Evolutionary conservation across 2,113 vertebrate genomes (phyloP), one percentile per base, ranked within the genome.

Genomic region (Eulemur macaco): DNA sequence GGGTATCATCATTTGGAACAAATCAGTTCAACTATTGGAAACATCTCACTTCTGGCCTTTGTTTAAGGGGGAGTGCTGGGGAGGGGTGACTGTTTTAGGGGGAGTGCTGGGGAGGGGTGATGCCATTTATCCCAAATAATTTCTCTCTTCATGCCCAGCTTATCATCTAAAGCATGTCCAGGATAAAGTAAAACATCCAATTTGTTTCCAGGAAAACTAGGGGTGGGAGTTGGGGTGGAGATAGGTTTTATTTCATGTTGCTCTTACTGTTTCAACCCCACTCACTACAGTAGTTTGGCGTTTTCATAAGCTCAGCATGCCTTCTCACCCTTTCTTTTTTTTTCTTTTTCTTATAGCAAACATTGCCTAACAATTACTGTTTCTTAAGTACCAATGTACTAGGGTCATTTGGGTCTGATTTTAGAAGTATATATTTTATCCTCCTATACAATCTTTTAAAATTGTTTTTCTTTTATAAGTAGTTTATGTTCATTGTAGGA

Each of bases 371-470:
- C 60, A 63, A 17, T n/a, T 34, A 34, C 54, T 20, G 1, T 56
- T 68, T n/a, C 64, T 74, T 86, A 25, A 84, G 54, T 39, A 69
- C 64, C 74, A 74, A 1, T 34, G 6, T 64, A n/a, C 11, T 34
- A 31, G n/a, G 73, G 78, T 45, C 66, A 14, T 93, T 85, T 88
- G 71, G 31, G 13, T 86, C 83, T 91, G 71, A 39, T 74, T 88
- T 95, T 81, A 47, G 42, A 91, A 20, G 21, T 74, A 14, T 73
- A 18, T 93, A 31, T 84, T 96, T 92, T 94, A 69, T 92, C 29
- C 17, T 92, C 52, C 37, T 91, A 20, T 80, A 69, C 7, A 85
- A 1, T 87, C 13, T 91, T 81, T 21, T 93, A 56, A 91, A 47
- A 66, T 83, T 81, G 23, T 77, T 92, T 86, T 95, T 84, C 52